Conservation (phyloP, 2,797 vertebrate species). For the Melanotaenia pygmaea region DNA sequence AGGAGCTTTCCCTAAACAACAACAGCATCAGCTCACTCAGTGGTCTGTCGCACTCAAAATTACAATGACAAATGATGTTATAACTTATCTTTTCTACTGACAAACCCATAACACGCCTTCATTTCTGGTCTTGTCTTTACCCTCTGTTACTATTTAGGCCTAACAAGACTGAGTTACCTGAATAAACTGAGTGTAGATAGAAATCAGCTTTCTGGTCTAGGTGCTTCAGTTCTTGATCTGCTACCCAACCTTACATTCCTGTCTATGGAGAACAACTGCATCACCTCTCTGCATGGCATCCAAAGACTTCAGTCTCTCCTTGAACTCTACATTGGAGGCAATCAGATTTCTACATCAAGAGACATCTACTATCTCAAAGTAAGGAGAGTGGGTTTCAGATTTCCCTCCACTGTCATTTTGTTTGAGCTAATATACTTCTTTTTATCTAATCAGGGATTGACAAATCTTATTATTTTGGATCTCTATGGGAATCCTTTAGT, state of each 20-base stretch:
- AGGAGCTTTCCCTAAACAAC: constrained; percentile 88
- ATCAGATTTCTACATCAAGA: constrained; percentile 84
- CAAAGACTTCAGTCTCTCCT: constrained; percentile 83
- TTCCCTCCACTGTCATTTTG: background rate
- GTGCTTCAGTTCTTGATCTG: constrained; percentile 79
- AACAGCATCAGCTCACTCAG: constrained; percentile 86
- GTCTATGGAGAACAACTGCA: constrained; percentile 88
- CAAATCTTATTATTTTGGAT: constrained; percentile 88
- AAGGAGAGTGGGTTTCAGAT: constrained; percentile 6
- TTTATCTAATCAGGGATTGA: constrained; percentile 76
- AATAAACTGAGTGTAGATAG: constrained; percentile 85
- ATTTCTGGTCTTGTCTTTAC: constrained; percentile 5
- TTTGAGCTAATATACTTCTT: background rate
- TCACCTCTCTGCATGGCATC: constrained; percentile 84
- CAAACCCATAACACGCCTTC: background rate
- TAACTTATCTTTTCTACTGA: background rate
- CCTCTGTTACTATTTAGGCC: constrained; percentile 70
- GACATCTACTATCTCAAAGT: constrained; percentile 90
- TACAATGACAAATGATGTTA: constrained; percentile 1
- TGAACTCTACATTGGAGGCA: constrained; percentile 88
- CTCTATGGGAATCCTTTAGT: constrained; percentile 86
- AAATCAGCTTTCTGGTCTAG: constrained; percentile 84
- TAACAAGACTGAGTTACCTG: constrained; percentile 83
- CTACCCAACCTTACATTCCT: constrained; percentile 86
- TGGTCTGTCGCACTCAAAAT: constrained; percentile 71